Evolutionary conservation across 2,113 vertebrate species (phyloP).

Genomic region (Chascanopsetta lugubris): DNA sequence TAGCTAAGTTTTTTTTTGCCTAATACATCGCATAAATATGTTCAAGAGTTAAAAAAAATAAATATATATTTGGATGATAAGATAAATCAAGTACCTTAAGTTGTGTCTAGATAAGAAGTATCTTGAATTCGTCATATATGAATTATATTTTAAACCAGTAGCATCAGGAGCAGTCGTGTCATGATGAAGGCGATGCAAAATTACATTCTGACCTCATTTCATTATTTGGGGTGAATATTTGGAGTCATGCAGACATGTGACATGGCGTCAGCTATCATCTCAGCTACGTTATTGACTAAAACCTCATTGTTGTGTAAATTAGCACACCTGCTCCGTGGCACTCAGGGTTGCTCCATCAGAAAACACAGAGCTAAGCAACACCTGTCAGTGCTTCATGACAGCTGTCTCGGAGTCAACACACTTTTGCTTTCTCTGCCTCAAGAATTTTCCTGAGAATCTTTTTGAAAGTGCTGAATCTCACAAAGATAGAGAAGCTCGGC

Average conservation of each 20-base stretch:
- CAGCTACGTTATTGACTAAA: slow-evolving; percentile 34
- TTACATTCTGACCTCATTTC: background rate
- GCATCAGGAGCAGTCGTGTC: background rate
- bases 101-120: background rate
- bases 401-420: slow-evolving; percentile 55
- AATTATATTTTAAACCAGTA: no score
- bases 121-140: background rate
- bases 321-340: slow-evolving; percentile 58
- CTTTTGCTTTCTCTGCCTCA: slow-evolving; percentile 22
- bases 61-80: no score
- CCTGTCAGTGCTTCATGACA: slow-evolving; percentile 59
- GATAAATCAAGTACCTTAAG: no score
- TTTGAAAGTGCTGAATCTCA: background rate
- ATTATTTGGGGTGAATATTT: slow-evolving; percentile 18
- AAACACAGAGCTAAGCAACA: slow-evolving; percentile 64
- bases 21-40: no score
- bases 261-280: slow-evolving; percentile 28
- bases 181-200: no score
- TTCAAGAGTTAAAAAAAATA: no score
- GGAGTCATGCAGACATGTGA: background rate
- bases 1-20: no score
- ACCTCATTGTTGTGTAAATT: slow-evolving; percentile 62
- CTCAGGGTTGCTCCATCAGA: slow-evolving; percentile 38
- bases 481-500: slow-evolving; percentile 5
- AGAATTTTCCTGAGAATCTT: slow-evolving; percentile 43